Conservation (phyloP, 2,888 invertebrate genomes). For the Choristoneura rosaceana region DNA sequence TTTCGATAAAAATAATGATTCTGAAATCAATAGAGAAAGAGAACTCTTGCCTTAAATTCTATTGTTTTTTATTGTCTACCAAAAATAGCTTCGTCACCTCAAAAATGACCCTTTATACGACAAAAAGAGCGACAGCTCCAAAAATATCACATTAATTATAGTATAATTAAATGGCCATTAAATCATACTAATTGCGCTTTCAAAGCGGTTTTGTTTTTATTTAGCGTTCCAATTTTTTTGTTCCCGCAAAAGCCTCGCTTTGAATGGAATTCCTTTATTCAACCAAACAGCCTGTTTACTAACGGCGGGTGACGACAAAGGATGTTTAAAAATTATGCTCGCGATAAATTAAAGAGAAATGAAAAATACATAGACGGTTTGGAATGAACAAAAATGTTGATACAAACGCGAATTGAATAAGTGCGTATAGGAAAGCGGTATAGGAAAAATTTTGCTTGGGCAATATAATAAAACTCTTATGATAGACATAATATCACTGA, state of each 20-base stretch:
- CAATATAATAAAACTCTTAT: not conserved
- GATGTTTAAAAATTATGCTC: conserved; percentile 78
- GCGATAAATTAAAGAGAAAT: conserved; percentile 71
- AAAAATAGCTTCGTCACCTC: not conserved
- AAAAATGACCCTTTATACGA: conserved; percentile 11
- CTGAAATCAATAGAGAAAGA: too few species aligned
- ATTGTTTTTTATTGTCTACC: too few species aligned
- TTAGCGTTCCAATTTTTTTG: conserved; percentile 72
- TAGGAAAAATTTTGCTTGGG: not conserved
- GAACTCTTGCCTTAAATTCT: too few species aligned
- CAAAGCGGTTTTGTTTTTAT: conserved; percentile 78
- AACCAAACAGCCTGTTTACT: conserved; percentile 79
- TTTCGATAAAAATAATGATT: too few species aligned
- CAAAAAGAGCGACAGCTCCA: conserved; percentile 55
- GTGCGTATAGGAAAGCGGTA: not conserved
- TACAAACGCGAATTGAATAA: conserved; percentile 15
- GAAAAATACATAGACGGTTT: conserved; percentile 46
- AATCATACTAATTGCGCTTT: conserved; percentile 82
- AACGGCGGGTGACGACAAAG: conserved; percentile 76
- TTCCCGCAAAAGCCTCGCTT: conserved; percentile 62
- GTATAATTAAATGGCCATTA: conserved; percentile 82
- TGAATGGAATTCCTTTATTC: conserved; percentile 83
- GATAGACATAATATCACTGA: too few species aligned
- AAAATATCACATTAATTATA: conserved; percentile 79
- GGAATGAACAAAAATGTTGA: conserved; percentile 26